phyloP scores from a whole-genome alignment of 2,888 invertebrate genomes.

The Volucella zonaria region DNA sequence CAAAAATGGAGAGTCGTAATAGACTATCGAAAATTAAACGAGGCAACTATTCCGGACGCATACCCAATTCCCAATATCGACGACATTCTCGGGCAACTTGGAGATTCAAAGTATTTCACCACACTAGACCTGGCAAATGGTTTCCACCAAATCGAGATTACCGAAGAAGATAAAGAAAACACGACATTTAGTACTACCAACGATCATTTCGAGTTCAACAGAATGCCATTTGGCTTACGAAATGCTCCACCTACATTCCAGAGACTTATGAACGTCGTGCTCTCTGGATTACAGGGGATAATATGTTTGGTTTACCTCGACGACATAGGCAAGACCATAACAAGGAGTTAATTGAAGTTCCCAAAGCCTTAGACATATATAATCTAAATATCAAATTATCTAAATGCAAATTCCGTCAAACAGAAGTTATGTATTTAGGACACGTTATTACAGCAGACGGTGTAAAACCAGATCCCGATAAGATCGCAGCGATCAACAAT shows the following conservation, averaged over 20 bases:
- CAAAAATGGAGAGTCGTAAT: slow-evolving; percentile 31
- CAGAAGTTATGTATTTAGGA: slow-evolving; percentile 18
- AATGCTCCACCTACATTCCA: slow-evolving; percentile 34
- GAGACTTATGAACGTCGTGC: slow-evolving; percentile 29
- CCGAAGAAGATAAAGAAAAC: slow-evolving; percentile 16
- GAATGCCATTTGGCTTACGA: slow-evolving; percentile 32
- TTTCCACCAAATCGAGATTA: slow-evolving; percentile 24
- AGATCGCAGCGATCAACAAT: slow-evolving; percentile 6
- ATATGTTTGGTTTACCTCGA: slow-evolving; percentile 25
- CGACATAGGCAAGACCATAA: slow-evolving; percentile 19
- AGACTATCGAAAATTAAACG: slow-evolving; percentile 20
- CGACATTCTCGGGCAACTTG: slow-evolving; percentile 8
- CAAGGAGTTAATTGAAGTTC: slow-evolving; percentile 3
- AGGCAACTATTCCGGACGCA: slow-evolving; percentile 13
- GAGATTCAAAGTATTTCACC: slow-evolving; percentile 22
- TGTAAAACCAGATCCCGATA: slow-evolving; percentile 17
- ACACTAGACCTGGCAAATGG: slow-evolving; percentile 10
- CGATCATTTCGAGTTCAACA: slow-evolving; percentile 18
- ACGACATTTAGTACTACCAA: slow-evolving; percentile 18
- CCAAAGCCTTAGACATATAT: slow-evolving; percentile 3
- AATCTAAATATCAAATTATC: slow-evolving; percentile 19
- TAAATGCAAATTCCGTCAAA: slow-evolving; percentile 8
- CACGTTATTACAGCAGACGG: slow-evolving; percentile 16
- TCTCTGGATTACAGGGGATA: slow-evolving; percentile 13
- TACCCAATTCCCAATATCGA: slow-evolving; percentile 13